Evolutionary conservation across 2,797 vertebrate genomes (phyloP).

Genomic region (Chaenodraco wilsoni): DNA sequence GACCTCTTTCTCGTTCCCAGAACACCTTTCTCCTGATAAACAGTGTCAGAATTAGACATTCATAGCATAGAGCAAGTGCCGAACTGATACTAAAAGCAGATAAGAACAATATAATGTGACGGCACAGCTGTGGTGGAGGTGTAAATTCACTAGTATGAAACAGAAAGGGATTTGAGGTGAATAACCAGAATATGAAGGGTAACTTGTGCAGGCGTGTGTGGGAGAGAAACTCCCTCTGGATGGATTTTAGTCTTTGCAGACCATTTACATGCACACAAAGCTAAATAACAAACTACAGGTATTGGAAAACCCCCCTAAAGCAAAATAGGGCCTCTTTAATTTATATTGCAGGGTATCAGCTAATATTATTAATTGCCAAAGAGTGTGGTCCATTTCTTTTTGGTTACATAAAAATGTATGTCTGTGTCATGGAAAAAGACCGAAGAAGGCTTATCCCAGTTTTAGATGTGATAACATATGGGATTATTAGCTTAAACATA

Average conservation of each 20-base stretch:
- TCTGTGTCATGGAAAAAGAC: conserved; percentile 38
- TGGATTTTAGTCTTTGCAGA: too few species aligned
- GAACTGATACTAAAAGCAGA: conserved; percentile 26
- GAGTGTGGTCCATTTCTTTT: not conserved
- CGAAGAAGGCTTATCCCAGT: conserved; percentile 48
- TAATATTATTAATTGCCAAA: conserved; percentile 2
- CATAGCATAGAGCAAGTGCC: not conserved
- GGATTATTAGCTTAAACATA: conserved; percentile 63
- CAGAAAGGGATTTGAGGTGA: not conserved
- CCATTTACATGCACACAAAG: too few species aligned
- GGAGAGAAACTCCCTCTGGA: too few species aligned
- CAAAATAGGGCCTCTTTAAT: not conserved
- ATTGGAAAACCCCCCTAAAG: too few species aligned
- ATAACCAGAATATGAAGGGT: not conserved
- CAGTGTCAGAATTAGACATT: conserved; percentile 36
- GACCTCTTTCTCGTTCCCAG: conserved; percentile 26
- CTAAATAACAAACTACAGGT: too few species aligned
- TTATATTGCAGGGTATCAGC: not conserved
- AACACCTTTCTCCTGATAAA: conserved; percentile 38
- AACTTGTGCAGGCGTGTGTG: not conserved
- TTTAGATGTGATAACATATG: conserved; percentile 61
- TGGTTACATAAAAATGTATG: conserved; percentile 13
- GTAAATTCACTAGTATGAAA: not conserved
- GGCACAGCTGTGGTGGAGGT: too few species aligned
- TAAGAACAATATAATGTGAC: not conserved